A percentile compares a stretch with the other conserved stretches of the same genome.
These are phyloP conservation scores for Pherbina coryleti DNA, from an alignment of 2,888 invertebrate species.

Conservation along the genomic window DNA sequence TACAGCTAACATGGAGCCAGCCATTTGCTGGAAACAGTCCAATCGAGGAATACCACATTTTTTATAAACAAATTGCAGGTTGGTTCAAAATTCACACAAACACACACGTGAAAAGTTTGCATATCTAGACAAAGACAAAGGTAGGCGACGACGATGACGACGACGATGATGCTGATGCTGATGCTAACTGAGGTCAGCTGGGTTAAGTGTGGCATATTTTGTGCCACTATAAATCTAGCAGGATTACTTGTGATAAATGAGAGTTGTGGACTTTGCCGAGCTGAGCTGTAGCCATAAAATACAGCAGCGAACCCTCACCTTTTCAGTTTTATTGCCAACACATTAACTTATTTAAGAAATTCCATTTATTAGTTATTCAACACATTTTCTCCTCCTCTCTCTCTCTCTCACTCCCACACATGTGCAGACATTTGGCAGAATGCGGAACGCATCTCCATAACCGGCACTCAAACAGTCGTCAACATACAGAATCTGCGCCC, in stretches of 20 bases:
- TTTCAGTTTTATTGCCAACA: no score
- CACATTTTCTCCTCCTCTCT: conserved; percentile 3
- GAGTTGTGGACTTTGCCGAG: not conserved
- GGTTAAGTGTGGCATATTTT: not conserved
- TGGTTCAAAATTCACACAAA: conserved; percentile 32
- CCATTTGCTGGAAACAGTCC: conserved; percentile 92
- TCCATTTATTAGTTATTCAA: conserved; percentile 4
- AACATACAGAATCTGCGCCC: conserved; percentile 86
- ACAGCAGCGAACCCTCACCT: not conserved
- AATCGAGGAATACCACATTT: conserved; percentile 88
- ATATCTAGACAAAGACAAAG: no score
- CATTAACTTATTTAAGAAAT: no score
- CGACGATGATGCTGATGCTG: no score
- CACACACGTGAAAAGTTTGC: no score
- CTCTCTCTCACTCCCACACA: not conserved
- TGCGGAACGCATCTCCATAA: conserved; percentile 84
- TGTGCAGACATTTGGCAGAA: conserved; percentile 81
- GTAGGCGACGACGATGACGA: no score
- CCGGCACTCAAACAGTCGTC: conserved; percentile 85
- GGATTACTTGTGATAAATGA: not conserved
- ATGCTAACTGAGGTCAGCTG: no score
- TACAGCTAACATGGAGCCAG: conserved; percentile 90
- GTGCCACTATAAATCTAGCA: not conserved
- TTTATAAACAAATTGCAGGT: conserved; percentile 85
- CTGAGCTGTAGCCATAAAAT: not conserved